These are phyloP conservation scores for Erythrolamprus reginae DNA, from an alignment of 2,113 vertebrate species.

Conservation along the genomic window DNA sequence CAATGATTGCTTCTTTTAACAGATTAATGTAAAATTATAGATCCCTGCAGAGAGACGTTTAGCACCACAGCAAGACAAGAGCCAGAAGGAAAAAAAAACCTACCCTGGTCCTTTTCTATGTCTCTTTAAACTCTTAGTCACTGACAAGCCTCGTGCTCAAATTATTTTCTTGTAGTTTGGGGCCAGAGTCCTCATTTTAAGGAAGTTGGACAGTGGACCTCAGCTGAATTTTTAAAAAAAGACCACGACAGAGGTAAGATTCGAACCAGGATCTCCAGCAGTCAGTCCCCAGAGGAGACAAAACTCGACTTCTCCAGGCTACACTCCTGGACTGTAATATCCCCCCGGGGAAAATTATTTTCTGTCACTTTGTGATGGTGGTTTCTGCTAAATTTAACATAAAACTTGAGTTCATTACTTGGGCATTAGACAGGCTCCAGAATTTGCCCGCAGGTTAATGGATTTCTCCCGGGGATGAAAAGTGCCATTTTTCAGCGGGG, in stretches of 20 bases:
- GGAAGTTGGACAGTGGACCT: neutral
- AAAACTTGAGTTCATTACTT: constrained; percentile 23
- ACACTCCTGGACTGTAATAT: neutral
- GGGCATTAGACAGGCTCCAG: constrained; percentile 14
- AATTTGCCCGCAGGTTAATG: constrained; percentile 25
- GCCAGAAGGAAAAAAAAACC: neutral
- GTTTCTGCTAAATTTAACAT: constrained; percentile 33
- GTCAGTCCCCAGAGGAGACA: neutral
- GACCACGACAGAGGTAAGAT: neutral
- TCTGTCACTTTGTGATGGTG: constrained; percentile 17
- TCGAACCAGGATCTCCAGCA: neutral
- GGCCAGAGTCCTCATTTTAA: neutral
- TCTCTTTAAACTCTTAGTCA: neutral
- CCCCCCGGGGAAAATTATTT: constrained; percentile 8
- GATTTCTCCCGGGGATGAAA: constrained; percentile 9
- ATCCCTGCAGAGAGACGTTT: neutral
- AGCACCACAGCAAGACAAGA: neutral
- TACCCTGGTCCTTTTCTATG: neutral
- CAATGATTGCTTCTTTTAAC: neutral
- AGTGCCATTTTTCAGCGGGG: constrained; percentile 1
- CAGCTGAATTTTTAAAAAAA: neutral
- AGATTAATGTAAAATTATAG: neutral
- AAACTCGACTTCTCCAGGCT: neutral
- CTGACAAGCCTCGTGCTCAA: neutral
- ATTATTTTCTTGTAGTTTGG: neutral